Base-by-base conservation (phyloP, 2,888 invertebrate genomes). In the Ethmia dodecea region DNA sequence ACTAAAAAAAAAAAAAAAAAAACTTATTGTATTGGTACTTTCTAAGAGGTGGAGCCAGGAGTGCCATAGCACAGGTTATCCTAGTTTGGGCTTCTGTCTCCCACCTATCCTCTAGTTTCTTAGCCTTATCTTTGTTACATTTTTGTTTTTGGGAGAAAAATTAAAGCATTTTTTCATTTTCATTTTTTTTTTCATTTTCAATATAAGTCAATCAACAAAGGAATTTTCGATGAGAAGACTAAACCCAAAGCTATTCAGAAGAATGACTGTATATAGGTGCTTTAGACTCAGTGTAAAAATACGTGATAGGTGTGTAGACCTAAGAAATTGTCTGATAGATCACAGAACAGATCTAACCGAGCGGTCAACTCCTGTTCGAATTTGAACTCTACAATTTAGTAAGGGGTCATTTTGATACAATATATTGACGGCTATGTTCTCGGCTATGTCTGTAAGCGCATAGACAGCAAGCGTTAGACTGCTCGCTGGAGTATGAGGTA, bases 231-330 rank as follows among this genome's bases (percentile, higher is more conserved):
- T n/a, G n/a, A n/a, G n/a, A n/a, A n/a, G n/a, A n/a, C n/a, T n/a
- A 18, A 18, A 18, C 5, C 4, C 4, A 5, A 22, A 22, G 22
- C 10, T 22, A n/a, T n/a, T 22, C n/a, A 5, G 22, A 9, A n/a
- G 22, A 10, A 22, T 42, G 39, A 42, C 52, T 46, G 50, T 47
- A 53, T 53, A 47, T 50, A 51, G 49, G 58, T 53, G 50, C 52
- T 22, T 22, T n/a, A 22, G 22, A 22, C n/a, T 22, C n/a, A 22
- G 22, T 22, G n/a, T 22, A 22, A 55, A 60, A 57, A 53, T 49
- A 44, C 46, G 49, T 65, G 55, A 62, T 59, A 53, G 61, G 56
- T 52, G 49, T 55, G 49, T 49, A 53, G 49, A 39, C 43, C 55
- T 56, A 51, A 52, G 49, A 60, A 59, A 33, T 30, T 6, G 14